Base-by-base conservation (phyloP, 2,888 invertebrate genomes). In the Anorthoa munda region DNA sequence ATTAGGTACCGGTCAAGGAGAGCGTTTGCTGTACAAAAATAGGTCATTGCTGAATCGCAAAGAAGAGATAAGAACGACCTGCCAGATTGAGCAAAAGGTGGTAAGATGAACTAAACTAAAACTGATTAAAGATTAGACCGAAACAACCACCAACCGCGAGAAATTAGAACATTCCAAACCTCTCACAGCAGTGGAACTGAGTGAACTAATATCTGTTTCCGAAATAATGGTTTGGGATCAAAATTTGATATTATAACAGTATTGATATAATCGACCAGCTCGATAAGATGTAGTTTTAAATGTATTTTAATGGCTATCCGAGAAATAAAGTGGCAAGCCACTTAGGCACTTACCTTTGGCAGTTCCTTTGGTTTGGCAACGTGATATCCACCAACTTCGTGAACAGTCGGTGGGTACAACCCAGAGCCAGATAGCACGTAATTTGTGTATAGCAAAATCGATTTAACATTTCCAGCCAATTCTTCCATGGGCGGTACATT, bases 381-480 rank as follows among this genome's bases (percentile, higher is more conserved):
- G 77, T 97, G 97, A 72, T 97, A 94, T 4, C 97, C 97, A 45
- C 97, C 97, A 2, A 97, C 96, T 93, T 97, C 97, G 26, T 97
- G 94, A 0, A 97, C 92, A 81, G 96, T 97, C 0, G 97, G 94
- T 0, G 97, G 92, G n/a, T 93, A 88, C 0, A 97, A 96, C 18
- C 93, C 92, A 0, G 97, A 92, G 1, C 97, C 97, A 69, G 95
- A 94, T 0, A 97, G 84, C 0, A 96, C 93, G 69, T 95, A 96
- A 86, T 97, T 97, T 26, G 97, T 97, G 86, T 97, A 97, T 0
- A 96, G 87, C 13, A 97, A 90, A 45, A 97, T 73, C 18, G 97
- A 90, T 48, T 97, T 97, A 0, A 96, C 95, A 60, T 97, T 93
- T 7, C 89, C 92, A 0, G 94, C 95, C 51, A 97, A 94, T 15